These are phyloP conservation scores for Pandion haliaetus DNA, from an alignment of 2,113 vertebrate genomes.

Conservation along the genomic window DNA sequence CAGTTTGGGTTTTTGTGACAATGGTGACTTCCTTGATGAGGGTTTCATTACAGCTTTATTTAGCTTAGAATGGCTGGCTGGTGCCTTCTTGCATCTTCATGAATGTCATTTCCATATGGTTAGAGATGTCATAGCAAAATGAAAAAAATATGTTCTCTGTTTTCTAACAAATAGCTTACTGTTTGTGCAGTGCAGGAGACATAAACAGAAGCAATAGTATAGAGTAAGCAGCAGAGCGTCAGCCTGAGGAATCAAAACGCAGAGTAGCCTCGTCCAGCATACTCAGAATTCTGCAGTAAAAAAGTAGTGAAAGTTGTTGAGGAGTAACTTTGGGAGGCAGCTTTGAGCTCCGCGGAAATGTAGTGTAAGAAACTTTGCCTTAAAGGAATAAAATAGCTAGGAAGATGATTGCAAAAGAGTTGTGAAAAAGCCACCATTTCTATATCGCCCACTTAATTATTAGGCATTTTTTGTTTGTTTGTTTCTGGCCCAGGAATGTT, in stretches of 20 bases:
- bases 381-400: not conserved
- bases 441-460: not conserved
- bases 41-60: constrained; percentile 23
- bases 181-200: not conserved
- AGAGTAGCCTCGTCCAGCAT: not conserved
- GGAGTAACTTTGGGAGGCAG: not conserved
- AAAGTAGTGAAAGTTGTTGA: not conserved
- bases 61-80: not conserved
- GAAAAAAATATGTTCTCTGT: rapidly evolving
- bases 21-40: not conserved
- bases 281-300: not conserved
- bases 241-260: not conserved
- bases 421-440: not conserved
- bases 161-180: not conserved
- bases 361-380: not conserved
- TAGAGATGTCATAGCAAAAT: not conserved
- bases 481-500: not conserved
- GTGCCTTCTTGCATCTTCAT: not conserved
- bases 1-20: not conserved
- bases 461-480: not conserved
- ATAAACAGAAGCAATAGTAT: not conserved
- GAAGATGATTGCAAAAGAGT: not conserved
- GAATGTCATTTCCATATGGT: not conserved
- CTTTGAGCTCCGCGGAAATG: not conserved
- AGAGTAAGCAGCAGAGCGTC: not conserved